Conservation (phyloP, 1,140 invertebrate genomes). For the Mylabris phalerata region DNA sequence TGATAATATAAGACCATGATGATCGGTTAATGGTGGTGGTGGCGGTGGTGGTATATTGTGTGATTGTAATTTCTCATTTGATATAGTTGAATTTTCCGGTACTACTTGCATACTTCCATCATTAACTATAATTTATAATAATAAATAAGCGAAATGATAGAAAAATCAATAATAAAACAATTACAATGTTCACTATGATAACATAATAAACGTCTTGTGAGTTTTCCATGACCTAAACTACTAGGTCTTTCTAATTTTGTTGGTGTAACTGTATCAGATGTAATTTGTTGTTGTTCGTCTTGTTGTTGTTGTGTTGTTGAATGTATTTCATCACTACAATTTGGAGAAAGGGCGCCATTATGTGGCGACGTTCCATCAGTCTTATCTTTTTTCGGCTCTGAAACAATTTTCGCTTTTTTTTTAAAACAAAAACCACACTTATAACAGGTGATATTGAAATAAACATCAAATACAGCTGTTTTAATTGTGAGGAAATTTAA, state of each 20-base stretch:
- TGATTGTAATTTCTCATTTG: constrained; percentile 45
- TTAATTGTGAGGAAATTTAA: too few species aligned
- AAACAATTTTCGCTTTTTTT: constrained; percentile 42
- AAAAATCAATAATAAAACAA: constrained; percentile 20
- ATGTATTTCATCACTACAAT: constrained; percentile 28
- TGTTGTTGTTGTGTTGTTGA: too few species aligned
- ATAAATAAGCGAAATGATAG: background rate
- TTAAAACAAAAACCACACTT: too few species aligned
- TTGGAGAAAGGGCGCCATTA: constrained; percentile 57
- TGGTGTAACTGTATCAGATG: constrained; percentile 38
- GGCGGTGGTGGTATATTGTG: constrained; percentile 23
- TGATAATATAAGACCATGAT: constrained; percentile 59
- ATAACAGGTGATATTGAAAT: too few species aligned
- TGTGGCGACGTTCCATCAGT: constrained; percentile 64
- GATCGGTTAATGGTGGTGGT: constrained; percentile 31
- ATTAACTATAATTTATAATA: constrained; percentile 44
- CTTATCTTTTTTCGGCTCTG: constrained; percentile 87
- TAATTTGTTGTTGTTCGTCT: constrained; percentile 35
- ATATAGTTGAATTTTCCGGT: constrained; percentile 46
- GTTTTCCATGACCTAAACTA: constrained; percentile 63
- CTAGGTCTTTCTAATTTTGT: constrained; percentile 65
- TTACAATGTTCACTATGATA: constrained; percentile 67
- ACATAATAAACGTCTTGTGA: constrained; percentile 61
- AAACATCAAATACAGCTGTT: too few species aligned
- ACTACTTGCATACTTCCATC: constrained; percentile 44